Base-by-base conservation (phyloP, 1,140 invertebrate species). In the Teleogryllus occipitalis region DNA sequence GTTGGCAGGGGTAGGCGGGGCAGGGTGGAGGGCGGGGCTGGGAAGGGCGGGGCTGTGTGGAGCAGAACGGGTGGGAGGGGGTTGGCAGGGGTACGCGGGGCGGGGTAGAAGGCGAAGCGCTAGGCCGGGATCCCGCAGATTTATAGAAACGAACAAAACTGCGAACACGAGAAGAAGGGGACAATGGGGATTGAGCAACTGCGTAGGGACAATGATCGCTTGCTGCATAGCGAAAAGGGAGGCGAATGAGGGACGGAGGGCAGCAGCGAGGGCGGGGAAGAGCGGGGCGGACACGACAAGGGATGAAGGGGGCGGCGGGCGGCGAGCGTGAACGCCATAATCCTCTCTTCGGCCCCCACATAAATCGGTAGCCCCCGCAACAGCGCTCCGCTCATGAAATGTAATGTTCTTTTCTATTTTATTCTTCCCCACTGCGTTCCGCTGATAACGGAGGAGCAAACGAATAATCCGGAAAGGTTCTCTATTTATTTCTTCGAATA, bases 331-430 rank as follows among this genome's bases (percentile, higher is more conserved):
- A 1, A 5, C 1, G 27, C 1, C 10, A 7, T 65, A 65, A 65
- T 65, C 54, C 54, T 65, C 54, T 65, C 54, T 65, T 65, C 54
- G 8, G 54, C 54, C 18, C 54, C 18, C 54, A 65, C 54, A 65
- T 65, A 65, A 65, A 65, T 65, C 54, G 54, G 54, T 18, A 14
- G 7, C 54, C 18, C 27, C 54, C 54, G 18, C 54, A 18, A 65
- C 10, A 65, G 54, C 54, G 54, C 54, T 18, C 10, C 54, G 18
- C 10, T 65, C 54, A 65, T 65, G 54, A 65, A 65, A 65, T 18
- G 54, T 65, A 65, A 65, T 65, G 54, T 65, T 18, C 54, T 65
- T 65, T 65, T 65, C 54, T 65, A 65, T 65, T 65, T 65, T 65
- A 14, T 65, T 7, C 10, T 65, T 18, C 10, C 7, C 3, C 10